Evolutionary conservation across 2,888 invertebrate genomes (phyloP), one percentile per base, ranked within the genome.

Genomic region (Furcula furcula): DNA sequence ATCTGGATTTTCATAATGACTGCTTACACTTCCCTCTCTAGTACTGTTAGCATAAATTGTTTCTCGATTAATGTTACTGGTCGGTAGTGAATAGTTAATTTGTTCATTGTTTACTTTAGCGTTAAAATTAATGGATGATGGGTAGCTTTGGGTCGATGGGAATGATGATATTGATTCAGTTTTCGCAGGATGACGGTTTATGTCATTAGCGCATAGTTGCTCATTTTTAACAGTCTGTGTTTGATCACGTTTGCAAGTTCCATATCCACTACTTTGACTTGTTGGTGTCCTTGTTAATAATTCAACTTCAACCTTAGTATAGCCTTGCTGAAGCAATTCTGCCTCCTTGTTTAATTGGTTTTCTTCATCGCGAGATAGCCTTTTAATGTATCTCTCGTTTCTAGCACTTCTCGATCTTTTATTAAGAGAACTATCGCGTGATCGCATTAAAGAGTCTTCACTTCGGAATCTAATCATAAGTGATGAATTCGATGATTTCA

Each of bases 301-400:
- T 72, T 90, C 89, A n/a, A 88, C 90, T 76, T 79, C 91, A 55
- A 74, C 86, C 61, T 77, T 90, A 42, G 80, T 89, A 66, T 78
- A 88, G 19, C 89, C 89, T 65, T 86, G 89, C 43, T 89, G 88
- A 31, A 89, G 53, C 36, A 89, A 51, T 53, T 90, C 88, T 12
- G 89, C 87, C 77, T 92, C 92, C 60, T 87, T 87, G 40, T 90
- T 90, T 4, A 89, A 64, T 49, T 87, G 84, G 40, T 84, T 80
- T 62, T 93, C 93, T 20, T 94, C 93, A 50, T 94, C 94, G 37
- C 92, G 90, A 7, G 93, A 94, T 49, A 94, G 76, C 34, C 95
- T 90, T 63, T 94, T 94, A 35, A 94, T 92, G 63, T 95, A 95
- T 34, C 95, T 90, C 69, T 96, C 95, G 32, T 95, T 95, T 55